phyloP scores from a whole-genome alignment of 2,888 invertebrate species.

The Dromius quadrimaculatus region DNA sequence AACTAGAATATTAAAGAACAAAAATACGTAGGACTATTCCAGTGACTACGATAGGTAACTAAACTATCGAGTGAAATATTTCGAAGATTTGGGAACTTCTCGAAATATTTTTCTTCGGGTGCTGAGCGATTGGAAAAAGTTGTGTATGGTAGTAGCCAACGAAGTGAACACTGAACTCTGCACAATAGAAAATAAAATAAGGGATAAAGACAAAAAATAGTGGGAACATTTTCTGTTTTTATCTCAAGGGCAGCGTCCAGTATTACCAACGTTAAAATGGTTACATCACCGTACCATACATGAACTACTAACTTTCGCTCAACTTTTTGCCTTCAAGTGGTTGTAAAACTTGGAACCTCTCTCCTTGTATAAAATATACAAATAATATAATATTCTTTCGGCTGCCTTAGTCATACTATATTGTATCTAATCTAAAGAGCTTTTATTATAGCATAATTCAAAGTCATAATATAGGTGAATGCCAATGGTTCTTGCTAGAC shows the following conservation, averaged over 20 bases:
- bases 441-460: constrained; percentile 38
- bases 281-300: constrained; percentile 51
- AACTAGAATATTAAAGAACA: neutral
- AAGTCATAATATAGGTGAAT: constrained; percentile 45
- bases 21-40: constrained; percentile 4
- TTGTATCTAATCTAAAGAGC: constrained; percentile 38
- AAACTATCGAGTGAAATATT: constrained; percentile 2
- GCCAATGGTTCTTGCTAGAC: constrained; percentile 45
- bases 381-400: constrained; percentile 40
- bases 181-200: neutral
- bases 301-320: neutral
- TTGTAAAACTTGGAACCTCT: constrained; percentile 21
- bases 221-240: constrained; percentile 66
- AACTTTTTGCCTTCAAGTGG: constrained; percentile 29
- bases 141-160: constrained; percentile 42
- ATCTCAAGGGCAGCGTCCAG: constrained; percentile 22
- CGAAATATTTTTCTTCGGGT: constrained; percentile 7
- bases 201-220: constrained; percentile 60
- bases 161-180: constrained; percentile 23
- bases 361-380: constrained; percentile 39
- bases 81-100: constrained; percentile 44
- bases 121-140: neutral
- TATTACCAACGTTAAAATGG: neutral
- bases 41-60: neutral
- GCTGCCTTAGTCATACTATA: constrained; percentile 46